Conservation (phyloP, 2,888 invertebrate genomes). For the Rhabditoides inermis region DNA sequence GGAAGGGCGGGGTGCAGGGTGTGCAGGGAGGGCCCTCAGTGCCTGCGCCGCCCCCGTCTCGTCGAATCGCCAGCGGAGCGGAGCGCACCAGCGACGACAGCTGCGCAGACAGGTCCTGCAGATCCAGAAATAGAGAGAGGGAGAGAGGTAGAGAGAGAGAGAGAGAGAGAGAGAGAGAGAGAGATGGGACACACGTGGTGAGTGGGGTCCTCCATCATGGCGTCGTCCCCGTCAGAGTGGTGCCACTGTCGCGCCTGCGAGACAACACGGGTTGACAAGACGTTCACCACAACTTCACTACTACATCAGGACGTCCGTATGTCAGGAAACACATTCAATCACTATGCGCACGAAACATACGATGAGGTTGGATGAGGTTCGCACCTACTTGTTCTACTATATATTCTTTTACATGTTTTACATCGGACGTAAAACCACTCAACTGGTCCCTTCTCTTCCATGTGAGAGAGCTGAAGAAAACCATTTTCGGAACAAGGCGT, state of each 20-base stretch:
- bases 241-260: too few species aligned
- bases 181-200: too few species aligned
- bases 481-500: not conserved
- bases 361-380: not conserved
- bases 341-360: too few species aligned
- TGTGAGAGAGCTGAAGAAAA: not conserved
- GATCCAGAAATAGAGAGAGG: too few species aligned
- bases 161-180: too few species aligned
- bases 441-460: not conserved
- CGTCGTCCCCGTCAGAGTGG: too few species aligned
- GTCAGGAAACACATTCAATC: too few species aligned
- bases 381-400: not conserved
- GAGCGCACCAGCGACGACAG: not conserved
- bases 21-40: conserved; percentile 8
- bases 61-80: not conserved
- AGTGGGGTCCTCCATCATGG: too few species aligned
- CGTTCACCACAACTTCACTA: too few species aligned
- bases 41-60: not conserved
- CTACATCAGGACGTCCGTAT: too few species aligned
- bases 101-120: not conserved
- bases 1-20: conserved; percentile 9
- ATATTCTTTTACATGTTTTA: not conserved
- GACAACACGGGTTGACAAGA: too few species aligned
- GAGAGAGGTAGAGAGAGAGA: too few species aligned
- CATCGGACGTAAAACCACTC: not conserved